Conservation (phyloP, 2,113 vertebrate genomes). For the Callithrix jacchus region DNA sequence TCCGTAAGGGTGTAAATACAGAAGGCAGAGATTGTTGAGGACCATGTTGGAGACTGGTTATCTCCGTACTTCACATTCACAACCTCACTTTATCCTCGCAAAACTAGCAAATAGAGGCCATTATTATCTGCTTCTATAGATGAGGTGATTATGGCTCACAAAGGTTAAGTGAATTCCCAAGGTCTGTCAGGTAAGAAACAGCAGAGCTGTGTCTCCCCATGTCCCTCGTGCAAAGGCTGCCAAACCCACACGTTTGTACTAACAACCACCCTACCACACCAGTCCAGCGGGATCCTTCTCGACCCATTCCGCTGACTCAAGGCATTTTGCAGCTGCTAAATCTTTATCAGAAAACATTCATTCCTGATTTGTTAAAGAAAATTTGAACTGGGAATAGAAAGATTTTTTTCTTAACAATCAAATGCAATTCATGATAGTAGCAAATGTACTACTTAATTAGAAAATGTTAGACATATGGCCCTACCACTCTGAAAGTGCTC, state of each 20-base stretch:
- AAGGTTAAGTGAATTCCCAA: not conserved
- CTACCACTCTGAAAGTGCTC: not conserved
- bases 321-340: not conserved
- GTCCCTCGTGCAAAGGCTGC: not conserved
- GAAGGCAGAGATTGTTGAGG: not conserved
- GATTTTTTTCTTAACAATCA: not conserved
- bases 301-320: not conserved
- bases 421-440: not conserved
- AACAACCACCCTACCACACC: rapidly evolving
- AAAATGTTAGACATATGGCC: not conserved
- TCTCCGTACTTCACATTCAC: not conserved
- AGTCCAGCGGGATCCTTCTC: not conserved
- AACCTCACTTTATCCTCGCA: not conserved
- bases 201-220: not conserved
- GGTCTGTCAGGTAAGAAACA: not conserved
- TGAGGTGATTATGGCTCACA: not conserved
- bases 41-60: not conserved
- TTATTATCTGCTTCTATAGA: not conserved
- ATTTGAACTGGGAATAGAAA: conserved; percentile 19
- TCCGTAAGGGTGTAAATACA: not conserved
- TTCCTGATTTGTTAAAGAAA: not conserved
- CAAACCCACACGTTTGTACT: not conserved
- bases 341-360: conserved; percentile 27
- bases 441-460: not conserved
- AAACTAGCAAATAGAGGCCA: not conserved